A percentile compares a stretch with the other conserved stretches of the same genome.
These are phyloP conservation scores for Eristalis pertinax DNA, from an alignment of 2,888 invertebrate species.

Conservation along the genomic window DNA sequence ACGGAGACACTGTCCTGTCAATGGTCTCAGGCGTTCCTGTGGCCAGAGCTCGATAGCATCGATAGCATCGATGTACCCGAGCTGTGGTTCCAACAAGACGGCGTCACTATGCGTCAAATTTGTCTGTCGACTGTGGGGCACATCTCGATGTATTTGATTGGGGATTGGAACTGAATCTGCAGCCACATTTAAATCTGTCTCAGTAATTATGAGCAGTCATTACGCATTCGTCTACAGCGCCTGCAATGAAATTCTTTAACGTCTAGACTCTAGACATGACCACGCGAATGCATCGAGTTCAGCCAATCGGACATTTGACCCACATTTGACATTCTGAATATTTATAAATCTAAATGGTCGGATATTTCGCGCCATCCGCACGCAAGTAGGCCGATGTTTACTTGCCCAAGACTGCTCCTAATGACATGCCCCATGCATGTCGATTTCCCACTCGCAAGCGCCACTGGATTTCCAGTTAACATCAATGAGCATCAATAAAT, in stretches of 20 bases:
- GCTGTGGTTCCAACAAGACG: no score
- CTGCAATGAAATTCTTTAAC: background rate
- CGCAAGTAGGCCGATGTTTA: conserved; percentile 38
- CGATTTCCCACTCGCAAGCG: conserved; percentile 52
- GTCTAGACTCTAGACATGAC: background rate
- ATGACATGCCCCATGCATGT: conserved; percentile 20
- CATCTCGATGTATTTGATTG: no score
- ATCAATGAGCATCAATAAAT: conserved; percentile 45
- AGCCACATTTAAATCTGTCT: background rate
- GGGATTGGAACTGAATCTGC: no score
- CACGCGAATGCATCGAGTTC: background rate
- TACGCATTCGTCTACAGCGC: background rate
- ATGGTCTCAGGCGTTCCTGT: no score
- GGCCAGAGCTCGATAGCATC: no score
- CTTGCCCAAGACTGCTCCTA: conserved; percentile 36
- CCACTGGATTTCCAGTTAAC: conserved; percentile 44
- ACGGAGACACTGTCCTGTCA: no score
- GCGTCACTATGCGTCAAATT: no score
- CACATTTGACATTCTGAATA: conserved; percentile 42
- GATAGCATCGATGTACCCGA: no score
- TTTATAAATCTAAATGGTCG: conserved; percentile 15
- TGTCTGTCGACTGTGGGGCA: no score
- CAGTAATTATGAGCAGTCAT: no score
- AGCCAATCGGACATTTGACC: background rate
- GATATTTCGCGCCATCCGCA: conserved; percentile 36